Evolutionary conservation across 92 coral and sea anemone genomes (phyloP).

Genomic region (Palythoa grandiflora): DNA sequence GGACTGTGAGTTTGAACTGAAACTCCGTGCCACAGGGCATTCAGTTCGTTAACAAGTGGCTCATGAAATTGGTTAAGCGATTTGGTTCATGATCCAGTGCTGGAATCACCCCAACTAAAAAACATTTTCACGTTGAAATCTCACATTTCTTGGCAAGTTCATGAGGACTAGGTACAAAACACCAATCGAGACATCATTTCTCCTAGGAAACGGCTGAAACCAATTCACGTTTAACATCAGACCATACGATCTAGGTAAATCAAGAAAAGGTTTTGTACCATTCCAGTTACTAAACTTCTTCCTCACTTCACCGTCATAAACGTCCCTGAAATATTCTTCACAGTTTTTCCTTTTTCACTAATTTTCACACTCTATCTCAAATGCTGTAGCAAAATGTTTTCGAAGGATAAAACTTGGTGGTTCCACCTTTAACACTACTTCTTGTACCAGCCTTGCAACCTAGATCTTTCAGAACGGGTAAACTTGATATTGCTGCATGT

Average conservation of each 20-base stretch:
- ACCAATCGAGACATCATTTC: background rate
- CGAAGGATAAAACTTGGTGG: too few species aligned
- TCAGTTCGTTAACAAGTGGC: background rate
- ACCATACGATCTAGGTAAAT: constrained; percentile 36
- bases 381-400: too few species aligned
- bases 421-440: too few species aligned
- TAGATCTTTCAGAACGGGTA: too few species aligned
- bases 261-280: constrained; percentile 38
- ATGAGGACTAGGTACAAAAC: constrained; percentile 45
- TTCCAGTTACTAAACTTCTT: constrained; percentile 45
- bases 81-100: constrained; percentile 45
- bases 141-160: constrained; percentile 54
- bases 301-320: constrained; percentile 64
- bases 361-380: too few species aligned
- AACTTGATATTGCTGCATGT: too few species aligned
- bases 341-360: too few species aligned
- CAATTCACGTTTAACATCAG: constrained; percentile 32
- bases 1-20: constrained; percentile 45
- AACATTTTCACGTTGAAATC: constrained; percentile 55
- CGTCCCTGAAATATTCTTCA: constrained; percentile 17
- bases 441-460: too few species aligned
- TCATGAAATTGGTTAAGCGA: background rate
- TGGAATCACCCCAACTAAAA: constrained; percentile 55
- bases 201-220: background rate
- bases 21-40: background rate